phyloP scores from a whole-genome alignment of 2,888 invertebrate species.

The Campopleginae sp. region DNA sequence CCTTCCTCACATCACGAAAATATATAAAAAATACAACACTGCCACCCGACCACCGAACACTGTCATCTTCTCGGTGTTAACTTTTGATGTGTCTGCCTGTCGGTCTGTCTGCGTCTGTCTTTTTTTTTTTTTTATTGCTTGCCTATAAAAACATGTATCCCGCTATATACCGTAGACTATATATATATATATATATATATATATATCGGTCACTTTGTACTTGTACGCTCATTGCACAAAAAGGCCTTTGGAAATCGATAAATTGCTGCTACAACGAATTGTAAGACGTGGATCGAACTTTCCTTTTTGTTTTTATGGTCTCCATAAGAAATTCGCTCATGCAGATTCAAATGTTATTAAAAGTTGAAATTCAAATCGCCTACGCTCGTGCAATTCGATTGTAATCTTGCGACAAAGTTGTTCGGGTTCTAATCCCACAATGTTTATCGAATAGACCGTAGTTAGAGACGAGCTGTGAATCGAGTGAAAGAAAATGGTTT shows the following conservation, averaged over 20 bases:
- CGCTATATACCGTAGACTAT: slow-evolving; percentile 54
- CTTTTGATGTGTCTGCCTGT: slow-evolving; percentile 78
- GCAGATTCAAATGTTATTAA: background rate
- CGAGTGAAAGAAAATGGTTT: slow-evolving; percentile 19
- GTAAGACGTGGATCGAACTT: slow-evolving; percentile 33
- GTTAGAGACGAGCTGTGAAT: slow-evolving; percentile 48
- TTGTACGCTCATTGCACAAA: slow-evolving; percentile 61
- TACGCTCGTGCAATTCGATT: slow-evolving; percentile 50
- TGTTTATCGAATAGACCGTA: slow-evolving; percentile 52
- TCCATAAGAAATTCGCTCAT: background rate
- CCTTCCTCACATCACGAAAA: slow-evolving; percentile 82
- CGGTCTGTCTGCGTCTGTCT: slow-evolving; percentile 75
- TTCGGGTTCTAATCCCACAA: slow-evolving; percentile 17
- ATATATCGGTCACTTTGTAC: slow-evolving; percentile 42
- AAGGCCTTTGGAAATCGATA: slow-evolving; percentile 35
- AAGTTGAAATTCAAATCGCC: background rate
- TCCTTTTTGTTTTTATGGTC: background rate
- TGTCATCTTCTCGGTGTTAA: slow-evolving; percentile 81
- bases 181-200: slow-evolving; percentile 32
- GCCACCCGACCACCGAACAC: slow-evolving; percentile 82
- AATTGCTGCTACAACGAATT: slow-evolving; percentile 46
- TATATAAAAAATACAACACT: slow-evolving; percentile 72
- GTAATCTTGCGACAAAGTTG: slow-evolving; percentile 37
- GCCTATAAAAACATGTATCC: slow-evolving; percentile 45
- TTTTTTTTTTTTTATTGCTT: slow-evolving; percentile 66